phyloP scores from a whole-genome alignment of 2,888 invertebrate species.

The Cantharis lateralis region DNA sequence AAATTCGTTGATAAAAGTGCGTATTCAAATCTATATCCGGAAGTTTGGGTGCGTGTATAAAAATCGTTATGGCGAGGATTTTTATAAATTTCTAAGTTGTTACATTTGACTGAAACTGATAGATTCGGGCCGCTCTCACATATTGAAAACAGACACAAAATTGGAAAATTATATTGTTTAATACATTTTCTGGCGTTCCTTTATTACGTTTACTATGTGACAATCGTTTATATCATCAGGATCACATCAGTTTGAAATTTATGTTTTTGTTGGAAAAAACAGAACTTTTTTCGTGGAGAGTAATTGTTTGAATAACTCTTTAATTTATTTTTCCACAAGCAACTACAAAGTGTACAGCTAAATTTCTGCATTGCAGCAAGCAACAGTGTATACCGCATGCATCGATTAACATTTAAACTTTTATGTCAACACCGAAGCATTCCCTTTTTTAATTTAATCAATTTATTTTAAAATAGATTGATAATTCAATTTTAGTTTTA shows the following conservation, averaged over 20 bases:
- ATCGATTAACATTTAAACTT: background rate
- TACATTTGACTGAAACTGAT: background rate
- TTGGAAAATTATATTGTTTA: background rate
- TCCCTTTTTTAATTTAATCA: background rate
- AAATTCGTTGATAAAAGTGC: background rate
- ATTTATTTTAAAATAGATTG: background rate
- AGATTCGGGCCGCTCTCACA: background rate
- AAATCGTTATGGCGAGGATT: background rate
- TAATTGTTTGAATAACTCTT: too few relatives aligned
- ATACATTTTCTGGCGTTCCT: background rate
- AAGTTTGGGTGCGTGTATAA: background rate
- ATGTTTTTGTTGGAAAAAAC: background rate
- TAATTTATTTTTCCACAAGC: too few relatives aligned
- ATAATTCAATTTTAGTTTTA: background rate
- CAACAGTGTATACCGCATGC: background rate
- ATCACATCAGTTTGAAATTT: background rate
- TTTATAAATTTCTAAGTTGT: background rate
- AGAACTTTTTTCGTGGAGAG: background rate
- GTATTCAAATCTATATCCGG: background rate
- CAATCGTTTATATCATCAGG: background rate
- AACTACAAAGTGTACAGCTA: background rate
- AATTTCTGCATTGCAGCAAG: background rate
- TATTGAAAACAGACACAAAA: background rate
- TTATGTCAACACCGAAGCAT: background rate
- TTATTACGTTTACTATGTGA: background rate